Conservation (phyloP, 2,113 vertebrate genomes). For the Eulacestoma nigropectus region DNA sequence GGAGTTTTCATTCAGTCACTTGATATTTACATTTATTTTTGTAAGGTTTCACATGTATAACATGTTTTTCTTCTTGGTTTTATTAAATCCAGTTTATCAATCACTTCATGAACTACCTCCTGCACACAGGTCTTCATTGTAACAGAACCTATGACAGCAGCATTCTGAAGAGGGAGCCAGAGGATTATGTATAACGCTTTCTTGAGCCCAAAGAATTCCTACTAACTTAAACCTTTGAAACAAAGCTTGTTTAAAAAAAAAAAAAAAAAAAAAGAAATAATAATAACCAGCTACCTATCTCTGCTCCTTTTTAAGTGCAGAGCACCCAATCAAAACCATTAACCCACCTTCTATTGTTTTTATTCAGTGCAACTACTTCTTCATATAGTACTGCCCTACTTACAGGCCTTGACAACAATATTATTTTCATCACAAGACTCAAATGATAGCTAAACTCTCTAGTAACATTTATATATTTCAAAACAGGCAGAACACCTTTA, state of each 20-base stretch:
- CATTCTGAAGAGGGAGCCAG: constrained; percentile 51
- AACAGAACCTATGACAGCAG: neutral
- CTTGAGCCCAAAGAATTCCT: neutral
- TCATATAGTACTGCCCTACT: neutral
- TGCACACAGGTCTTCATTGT: neutral
- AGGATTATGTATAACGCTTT: neutral
- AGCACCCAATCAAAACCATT: neutral
- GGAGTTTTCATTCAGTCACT: neutral
- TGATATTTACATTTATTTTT: neutral
- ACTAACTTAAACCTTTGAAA: neutral
- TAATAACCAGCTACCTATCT: neutral
- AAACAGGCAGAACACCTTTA: neutral
- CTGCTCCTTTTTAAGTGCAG: neutral
- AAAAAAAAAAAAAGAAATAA: neutral
- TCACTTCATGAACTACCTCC: neutral
- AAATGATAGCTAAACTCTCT: neutral
- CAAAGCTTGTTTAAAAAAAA: neutral
- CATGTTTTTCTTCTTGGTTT: neutral
- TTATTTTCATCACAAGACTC: neutral
- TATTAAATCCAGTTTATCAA: neutral
- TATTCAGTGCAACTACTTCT: neutral
- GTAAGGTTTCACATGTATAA: neutral
- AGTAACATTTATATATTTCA: neutral
- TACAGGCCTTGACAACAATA: neutral
- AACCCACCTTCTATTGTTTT: neutral